Percentiles rank a stretch among this genome's conserved stretches.
phyloP scores from a whole-genome alignment of 2,888 invertebrate species.

The Melanotus villosus region DNA sequence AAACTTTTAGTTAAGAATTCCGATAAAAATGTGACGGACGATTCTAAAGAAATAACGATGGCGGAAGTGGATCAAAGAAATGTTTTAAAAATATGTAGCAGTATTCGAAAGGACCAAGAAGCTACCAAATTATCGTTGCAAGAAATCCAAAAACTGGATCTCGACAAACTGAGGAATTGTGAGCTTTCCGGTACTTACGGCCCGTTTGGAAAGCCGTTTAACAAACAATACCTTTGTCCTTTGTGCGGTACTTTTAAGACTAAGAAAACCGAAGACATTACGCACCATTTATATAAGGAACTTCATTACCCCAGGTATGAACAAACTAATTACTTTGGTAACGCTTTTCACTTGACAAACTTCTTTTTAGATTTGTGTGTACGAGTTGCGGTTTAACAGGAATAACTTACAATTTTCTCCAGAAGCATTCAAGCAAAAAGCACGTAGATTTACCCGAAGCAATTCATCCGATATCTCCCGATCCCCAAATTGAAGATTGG shows the following conservation, averaged over 20 bases:
- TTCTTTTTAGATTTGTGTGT: slow-evolving; percentile 73
- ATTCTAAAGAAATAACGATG: background rate
- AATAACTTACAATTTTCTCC: slow-evolving; percentile 71
- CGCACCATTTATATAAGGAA: slow-evolving; percentile 78
- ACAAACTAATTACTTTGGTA: too few species aligned
- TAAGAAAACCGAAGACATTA: slow-evolving; percentile 73
- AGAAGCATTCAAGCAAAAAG: slow-evolving; percentile 71
- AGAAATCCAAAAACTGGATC: slow-evolving; percentile 53
- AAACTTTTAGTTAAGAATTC: background rate
- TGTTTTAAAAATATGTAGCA: background rate
- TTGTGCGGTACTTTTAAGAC: slow-evolving; percentile 74
- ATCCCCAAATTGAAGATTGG: slow-evolving; percentile 57
- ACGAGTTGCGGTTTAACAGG: slow-evolving; percentile 73
- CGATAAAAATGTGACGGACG: too few species aligned
- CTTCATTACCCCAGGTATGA: slow-evolving; percentile 78
- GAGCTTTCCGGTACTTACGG: slow-evolving; percentile 50
- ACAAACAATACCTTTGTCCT: slow-evolving; percentile 74
- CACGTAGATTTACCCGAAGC: slow-evolving; percentile 66
- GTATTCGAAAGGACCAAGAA: background rate
- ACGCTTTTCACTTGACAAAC: background rate
- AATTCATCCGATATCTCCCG: slow-evolving; percentile 56
- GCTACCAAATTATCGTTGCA: background rate
- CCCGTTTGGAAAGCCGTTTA: slow-evolving; percentile 70
- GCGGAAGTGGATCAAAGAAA: background rate
- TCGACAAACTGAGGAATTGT: slow-evolving; percentile 32